These are phyloP conservation scores for Hemithea aestivaria DNA, from an alignment of 2,888 invertebrate genomes.

Conservation along the genomic window DNA sequence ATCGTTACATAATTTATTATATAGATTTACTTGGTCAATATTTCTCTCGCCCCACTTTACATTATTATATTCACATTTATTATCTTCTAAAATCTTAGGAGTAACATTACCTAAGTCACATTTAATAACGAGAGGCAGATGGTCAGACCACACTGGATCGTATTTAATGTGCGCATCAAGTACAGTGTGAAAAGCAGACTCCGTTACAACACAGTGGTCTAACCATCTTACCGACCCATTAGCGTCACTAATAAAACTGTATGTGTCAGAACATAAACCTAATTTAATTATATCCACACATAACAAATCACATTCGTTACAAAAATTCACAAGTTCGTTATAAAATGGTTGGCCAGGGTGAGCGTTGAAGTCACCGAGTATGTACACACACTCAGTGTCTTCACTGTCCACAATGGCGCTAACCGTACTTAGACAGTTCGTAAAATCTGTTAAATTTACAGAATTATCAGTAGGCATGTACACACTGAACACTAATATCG, in stretches of 20 bases:
- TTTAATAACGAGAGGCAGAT: neutral
- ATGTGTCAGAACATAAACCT: constrained; percentile 1
- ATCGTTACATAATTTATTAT: too few species aligned
- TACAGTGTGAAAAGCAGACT: constrained; percentile 8
- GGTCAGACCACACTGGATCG: neutral
- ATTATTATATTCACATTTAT: too few species aligned
- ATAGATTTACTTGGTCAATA: too few species aligned
- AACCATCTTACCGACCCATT: constrained; percentile 5
- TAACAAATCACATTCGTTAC: constrained; percentile 8
- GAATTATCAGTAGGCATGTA: too few species aligned
- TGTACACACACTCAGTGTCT: constrained; percentile 1
- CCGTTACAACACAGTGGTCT: constrained; percentile 14
- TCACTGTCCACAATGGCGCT: neutral
- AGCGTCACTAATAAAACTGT: too few species aligned
- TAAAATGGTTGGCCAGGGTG: constrained; percentile 9
- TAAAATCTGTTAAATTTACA: too few species aligned
- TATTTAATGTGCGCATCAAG: neutral
- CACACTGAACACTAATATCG: too few species aligned
- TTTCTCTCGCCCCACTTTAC: too few species aligned
- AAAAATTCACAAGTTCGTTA: constrained; percentile 14
- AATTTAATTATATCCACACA: constrained; percentile 14
- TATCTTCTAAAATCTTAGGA: too few species aligned
- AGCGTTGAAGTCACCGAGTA: neutral
- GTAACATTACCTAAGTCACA: neutral
- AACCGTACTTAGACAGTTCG: too few species aligned